Base-by-base conservation (phyloP, 2,113 vertebrate genomes). In the Nothoprocta perdicaria region DNA sequence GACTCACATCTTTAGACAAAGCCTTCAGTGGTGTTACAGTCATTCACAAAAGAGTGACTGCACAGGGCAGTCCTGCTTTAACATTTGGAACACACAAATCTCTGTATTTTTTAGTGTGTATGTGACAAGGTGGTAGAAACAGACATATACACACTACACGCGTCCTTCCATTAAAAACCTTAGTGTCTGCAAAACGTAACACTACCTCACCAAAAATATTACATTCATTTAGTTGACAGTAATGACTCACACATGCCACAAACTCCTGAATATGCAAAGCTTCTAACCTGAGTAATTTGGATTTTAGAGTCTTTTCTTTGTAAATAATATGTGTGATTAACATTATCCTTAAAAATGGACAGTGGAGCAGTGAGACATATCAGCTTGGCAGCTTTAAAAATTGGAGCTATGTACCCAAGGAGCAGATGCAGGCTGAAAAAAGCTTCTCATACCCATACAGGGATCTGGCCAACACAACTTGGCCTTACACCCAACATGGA, bases 271-370 rank as follows among this genome's bases (percentile, higher is more conserved):
- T 29, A 27, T 85, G 84, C 52, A 83, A 55, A 43, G 80, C 72
- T 80, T 33, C 78, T 76, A 82, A 84, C 33, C 43, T 83, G 46
- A 84, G 76, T 76, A 31, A 22, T 76, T 92, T 95, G 89, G 62
- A 80, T 38, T 92, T 46, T 35, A 33, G 8, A 73, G 41, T 33
- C 72, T 94, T 93, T 87, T 89, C 79, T 81, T 80, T 91, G 82
- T 80, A 89, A 94, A 57, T 81, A 85, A 88, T 72, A 58, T 16
- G 10, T 2, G 2, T 74, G 80, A 94, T 86, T 62, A 87, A 81
- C 43, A 68, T 94, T 87, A 92, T 86, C 84, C 81, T 80, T 55
- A 58, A 63, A 71, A 91, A 75, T 4, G 2, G 21, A 67, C 40
- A 41, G 66, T 5, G 40, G 9, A 78, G n/a, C 65, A 66, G 84